A percentile compares a stretch with the other conserved stretches of the same genome.
phyloP scores from a whole-genome alignment of 1,140 invertebrate species.

The Drosophila prosaltans region DNA sequence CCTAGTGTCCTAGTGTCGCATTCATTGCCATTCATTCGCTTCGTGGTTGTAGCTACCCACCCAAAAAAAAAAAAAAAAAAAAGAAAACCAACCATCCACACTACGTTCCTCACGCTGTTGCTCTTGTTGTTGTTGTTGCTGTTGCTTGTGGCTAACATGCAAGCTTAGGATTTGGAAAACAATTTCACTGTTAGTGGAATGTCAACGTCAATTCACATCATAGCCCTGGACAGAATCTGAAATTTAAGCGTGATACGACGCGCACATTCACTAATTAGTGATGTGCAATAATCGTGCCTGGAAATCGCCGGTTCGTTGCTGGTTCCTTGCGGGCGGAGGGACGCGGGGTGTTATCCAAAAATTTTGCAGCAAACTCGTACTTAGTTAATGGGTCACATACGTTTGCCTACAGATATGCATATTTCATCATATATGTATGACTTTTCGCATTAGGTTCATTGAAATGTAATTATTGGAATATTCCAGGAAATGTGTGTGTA shows the following conservation, averaged over 20 bases:
- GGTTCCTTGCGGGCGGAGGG: background rate
- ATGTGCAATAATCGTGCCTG: slow-evolving; percentile 76
- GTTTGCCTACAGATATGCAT: slow-evolving; percentile 48
- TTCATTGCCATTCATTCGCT: slow-evolving; percentile 78
- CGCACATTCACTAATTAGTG: slow-evolving; percentile 78
- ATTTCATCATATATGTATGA: no score
- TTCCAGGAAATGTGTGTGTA: no score
- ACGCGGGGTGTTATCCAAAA: background rate
- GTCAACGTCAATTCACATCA: slow-evolving; percentile 68
- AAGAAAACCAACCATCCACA: background rate
- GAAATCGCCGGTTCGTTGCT: background rate
- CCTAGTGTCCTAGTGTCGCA: slow-evolving; percentile 70
- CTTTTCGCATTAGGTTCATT: slow-evolving; percentile 20
- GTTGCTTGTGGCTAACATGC: slow-evolving; percentile 74
- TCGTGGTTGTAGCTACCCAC: slow-evolving; percentile 53
- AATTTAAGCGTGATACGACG: slow-evolving; percentile 64
- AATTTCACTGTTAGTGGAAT: slow-evolving; percentile 80
- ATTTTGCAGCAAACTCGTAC: slow-evolving; percentile 34
- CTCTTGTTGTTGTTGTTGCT: slow-evolving; percentile 39
- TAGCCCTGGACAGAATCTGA: slow-evolving; percentile 45
- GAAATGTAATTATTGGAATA: background rate
- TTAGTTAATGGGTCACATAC: slow-evolving; percentile 72
- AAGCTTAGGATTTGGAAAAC: slow-evolving; percentile 79
- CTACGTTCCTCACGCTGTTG: slow-evolving; percentile 15
- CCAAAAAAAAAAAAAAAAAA: background rate